These are phyloP conservation scores for Pimephales promelas DNA, from an alignment of 2,113 vertebrate species.

Conservation along the genomic window DNA sequence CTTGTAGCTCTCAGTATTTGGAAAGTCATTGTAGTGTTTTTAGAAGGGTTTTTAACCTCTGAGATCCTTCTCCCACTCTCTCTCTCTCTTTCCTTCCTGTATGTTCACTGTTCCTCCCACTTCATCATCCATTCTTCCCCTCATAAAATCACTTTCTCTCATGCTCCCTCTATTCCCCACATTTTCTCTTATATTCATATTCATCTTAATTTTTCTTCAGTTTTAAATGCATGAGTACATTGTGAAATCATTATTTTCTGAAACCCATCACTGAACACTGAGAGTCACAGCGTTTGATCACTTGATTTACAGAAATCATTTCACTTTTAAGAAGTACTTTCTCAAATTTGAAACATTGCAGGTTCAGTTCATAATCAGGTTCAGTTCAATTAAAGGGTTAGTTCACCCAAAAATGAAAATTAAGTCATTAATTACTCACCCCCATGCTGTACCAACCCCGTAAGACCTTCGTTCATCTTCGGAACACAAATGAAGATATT, in stretches of 20 bases:
- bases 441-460: too few relatives aligned
- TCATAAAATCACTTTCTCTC: slow-evolving; percentile 24
- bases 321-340: too few relatives aligned
- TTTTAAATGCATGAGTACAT: background rate
- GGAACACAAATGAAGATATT: too few relatives aligned
- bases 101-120: slow-evolving; percentile 4
- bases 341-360: too few relatives aligned
- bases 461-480: too few relatives aligned
- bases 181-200: slow-evolving; percentile 8
- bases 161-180: slow-evolving; percentile 5
- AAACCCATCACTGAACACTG: too few relatives aligned
- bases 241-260: background rate
- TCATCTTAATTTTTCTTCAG: background rate
- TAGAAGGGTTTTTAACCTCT: slow-evolving; percentile 35
- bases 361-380: too few relatives aligned
- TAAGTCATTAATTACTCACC: too few relatives aligned
- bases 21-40: slow-evolving; percentile 3
- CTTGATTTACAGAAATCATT: too few relatives aligned
- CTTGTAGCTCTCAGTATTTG: slow-evolving; percentile 29
- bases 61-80: slow-evolving; percentile 11
- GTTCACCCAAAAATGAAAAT: too few relatives aligned
- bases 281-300: too few relatives aligned
- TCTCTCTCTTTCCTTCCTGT: slow-evolving; percentile 24
- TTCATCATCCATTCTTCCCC: background rate
- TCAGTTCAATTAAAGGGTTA: too few relatives aligned